phyloP scores from a whole-genome alignment of 2,113 vertebrate species.

The Zootoca vivipara region DNA sequence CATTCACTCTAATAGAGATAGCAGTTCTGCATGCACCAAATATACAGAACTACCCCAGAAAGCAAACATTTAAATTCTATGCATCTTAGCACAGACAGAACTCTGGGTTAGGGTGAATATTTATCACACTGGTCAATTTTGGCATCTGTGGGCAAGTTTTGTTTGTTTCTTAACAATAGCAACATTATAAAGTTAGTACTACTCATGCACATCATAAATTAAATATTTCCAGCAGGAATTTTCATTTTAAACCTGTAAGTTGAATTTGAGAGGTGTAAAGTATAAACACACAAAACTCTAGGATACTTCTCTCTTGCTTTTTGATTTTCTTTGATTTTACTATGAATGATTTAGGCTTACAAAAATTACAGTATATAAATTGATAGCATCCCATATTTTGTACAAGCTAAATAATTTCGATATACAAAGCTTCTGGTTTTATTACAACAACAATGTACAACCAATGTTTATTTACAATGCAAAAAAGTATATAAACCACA shows the following conservation, averaged over 20 bases:
- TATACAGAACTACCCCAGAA: background rate
- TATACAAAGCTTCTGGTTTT: conserved; percentile 83
- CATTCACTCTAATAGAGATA: background rate
- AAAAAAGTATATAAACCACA: conserved; percentile 83
- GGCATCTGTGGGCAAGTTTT: background rate
- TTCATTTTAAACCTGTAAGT: conserved; percentile 67
- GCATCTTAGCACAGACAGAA: background rate
- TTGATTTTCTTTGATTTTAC: conserved; percentile 68
- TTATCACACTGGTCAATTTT: conserved; percentile 19
- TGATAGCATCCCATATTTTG: conserved; percentile 87
- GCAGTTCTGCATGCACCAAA: background rate
- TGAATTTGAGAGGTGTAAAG: conserved; percentile 70
- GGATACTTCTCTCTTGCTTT: conserved; percentile 26
- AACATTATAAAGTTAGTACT: conserved; percentile 44
- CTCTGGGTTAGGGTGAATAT: background rate
- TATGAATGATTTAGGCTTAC: conserved; percentile 84
- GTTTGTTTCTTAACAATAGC: conserved; percentile 20
- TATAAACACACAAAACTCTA: conserved; percentile 61
- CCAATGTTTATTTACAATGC: conserved; percentile 85
- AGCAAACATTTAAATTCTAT: background rate
- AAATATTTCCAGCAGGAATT: conserved; percentile 51
- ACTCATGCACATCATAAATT: conserved; percentile 50
- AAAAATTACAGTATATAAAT: conserved; percentile 92
- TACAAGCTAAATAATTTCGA: conserved; percentile 86
- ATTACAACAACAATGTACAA: conserved; percentile 89